A percentile compares a stretch with the other conserved stretches of the same genome.
These are phyloP conservation scores for Holcopasites calliopsidis DNA, from an alignment of 1,140 invertebrate genomes.

Conservation along the genomic window DNA sequence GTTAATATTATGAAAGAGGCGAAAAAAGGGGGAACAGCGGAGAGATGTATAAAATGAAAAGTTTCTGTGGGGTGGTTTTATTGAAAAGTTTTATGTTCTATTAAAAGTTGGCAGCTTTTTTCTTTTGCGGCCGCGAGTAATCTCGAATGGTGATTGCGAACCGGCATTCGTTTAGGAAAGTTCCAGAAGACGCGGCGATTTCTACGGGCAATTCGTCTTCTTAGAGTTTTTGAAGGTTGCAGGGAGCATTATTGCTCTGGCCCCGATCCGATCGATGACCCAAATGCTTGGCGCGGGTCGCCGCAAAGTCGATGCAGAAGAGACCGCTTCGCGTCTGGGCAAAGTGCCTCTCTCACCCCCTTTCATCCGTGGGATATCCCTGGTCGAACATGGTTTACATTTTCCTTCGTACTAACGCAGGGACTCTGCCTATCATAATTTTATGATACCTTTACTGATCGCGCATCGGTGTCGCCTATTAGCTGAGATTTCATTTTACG, in stretches of 20 bases:
- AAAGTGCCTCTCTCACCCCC: conserved; percentile 14
- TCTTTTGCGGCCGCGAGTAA: background rate
- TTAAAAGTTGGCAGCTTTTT: conserved; percentile 2
- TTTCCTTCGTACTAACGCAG: background rate
- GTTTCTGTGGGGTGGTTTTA: background rate
- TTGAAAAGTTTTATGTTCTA: conserved; percentile 21
- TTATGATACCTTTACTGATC: too few relatives aligned
- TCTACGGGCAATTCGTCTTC: background rate
- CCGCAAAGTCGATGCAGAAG: conserved; percentile 46
- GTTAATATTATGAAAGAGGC: too few relatives aligned
- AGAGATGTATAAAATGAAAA: background rate
- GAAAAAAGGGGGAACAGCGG: too few relatives aligned
- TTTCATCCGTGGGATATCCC: background rate
- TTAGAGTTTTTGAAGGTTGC: conserved; percentile 21
- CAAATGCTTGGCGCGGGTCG: conserved; percentile 47
- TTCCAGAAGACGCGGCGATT: background rate
- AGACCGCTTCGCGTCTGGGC: conserved; percentile 29
- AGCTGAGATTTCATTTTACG: background rate
- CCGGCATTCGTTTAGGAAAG: background rate
- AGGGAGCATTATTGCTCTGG: conserved; percentile 21
- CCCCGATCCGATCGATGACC: conserved; percentile 54
- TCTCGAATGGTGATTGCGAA: conserved; percentile 1
- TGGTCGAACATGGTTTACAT: background rate
- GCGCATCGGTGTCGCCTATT: background rate
- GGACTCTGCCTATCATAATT: too few relatives aligned